Evolutionary conservation across 2,797 vertebrate genomes (phyloP).

Genomic region (Atherinosoma microstoma): DNA sequence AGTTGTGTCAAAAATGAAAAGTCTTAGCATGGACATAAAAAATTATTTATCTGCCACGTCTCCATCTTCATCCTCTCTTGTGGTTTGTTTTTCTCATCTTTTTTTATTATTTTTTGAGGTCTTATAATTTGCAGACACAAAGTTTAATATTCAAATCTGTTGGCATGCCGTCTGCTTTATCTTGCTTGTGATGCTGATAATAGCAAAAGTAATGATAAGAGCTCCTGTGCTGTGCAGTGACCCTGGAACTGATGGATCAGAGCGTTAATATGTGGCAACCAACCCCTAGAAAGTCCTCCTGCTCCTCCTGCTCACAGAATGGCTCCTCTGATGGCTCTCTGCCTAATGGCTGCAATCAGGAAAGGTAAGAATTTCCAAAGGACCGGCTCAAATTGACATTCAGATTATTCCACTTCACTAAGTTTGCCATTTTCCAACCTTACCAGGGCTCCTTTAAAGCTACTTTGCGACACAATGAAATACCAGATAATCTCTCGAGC

Average conservation of each 20-base stretch:
- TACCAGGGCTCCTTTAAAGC: slow-evolving; percentile 92
- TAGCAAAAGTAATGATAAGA: slow-evolving; percentile 14
- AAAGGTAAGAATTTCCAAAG: slow-evolving; percentile 81
- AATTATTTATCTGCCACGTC: slow-evolving; percentile 34
- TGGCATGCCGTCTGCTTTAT: slow-evolving; percentile 9
- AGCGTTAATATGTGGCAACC: slow-evolving; percentile 92
- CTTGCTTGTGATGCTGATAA: slow-evolving; percentile 15
- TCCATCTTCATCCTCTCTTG: slow-evolving; percentile 30
- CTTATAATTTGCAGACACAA: slow-evolving; percentile 18
- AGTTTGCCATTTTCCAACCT: slow-evolving; percentile 29
- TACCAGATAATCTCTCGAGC: slow-evolving; percentile 98
- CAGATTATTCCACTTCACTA: slow-evolving; percentile 18
- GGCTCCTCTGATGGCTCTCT: slow-evolving; percentile 89
- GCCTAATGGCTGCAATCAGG: slow-evolving; percentile 93
- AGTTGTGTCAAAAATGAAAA: slow-evolving; percentile 32
- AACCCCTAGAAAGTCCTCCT: slow-evolving; percentile 91
- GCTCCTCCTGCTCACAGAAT: slow-evolving; percentile 94
- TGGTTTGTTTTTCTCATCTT: slow-evolving; percentile 46
- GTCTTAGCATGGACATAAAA: slow-evolving; percentile 63
- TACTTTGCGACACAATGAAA: slow-evolving; percentile 99
- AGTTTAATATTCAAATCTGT: slow-evolving; percentile 9
- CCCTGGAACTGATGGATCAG: slow-evolving; percentile 92
- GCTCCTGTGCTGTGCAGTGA: slow-evolving; percentile 78
- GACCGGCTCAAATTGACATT: slow-evolving; percentile 2
- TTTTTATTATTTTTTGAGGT: slow-evolving; percentile 9